A percentile compares a stretch with the other conserved stretches of the same genome.
These are phyloP conservation scores for Tinamus major DNA, from an alignment of 2,797 vertebrate genomes.

Conservation along the genomic window DNA sequence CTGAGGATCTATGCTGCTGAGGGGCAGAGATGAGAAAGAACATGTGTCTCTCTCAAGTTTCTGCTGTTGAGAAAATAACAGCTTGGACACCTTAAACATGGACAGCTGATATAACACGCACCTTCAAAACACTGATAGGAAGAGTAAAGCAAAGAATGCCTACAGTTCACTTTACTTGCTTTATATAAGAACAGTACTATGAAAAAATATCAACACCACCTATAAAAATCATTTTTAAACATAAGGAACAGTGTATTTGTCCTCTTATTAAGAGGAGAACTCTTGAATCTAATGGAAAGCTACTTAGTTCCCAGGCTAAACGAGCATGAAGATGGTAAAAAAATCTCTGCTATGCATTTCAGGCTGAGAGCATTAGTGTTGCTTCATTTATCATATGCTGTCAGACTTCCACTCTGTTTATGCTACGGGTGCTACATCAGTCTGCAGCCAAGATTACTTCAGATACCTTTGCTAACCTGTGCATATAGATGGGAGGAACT, in stretches of 20 bases:
- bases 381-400: conserved; percentile 12
- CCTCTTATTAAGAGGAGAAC: background rate
- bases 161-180: background rate
- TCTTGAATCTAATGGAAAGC: background rate
- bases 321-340: conserved; percentile 13
- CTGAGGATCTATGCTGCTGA: background rate
- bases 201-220: background rate
- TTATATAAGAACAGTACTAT: background rate
- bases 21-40: background rate
- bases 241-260: background rate
- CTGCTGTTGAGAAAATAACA: background rate
- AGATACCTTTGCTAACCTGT: background rate
- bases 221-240: background rate
- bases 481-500: background rate
- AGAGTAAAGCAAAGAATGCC: background rate
- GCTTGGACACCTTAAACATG: background rate
- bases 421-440: background rate
- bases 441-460: background rate
- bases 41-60: background rate
- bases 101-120: background rate
- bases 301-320: background rate
- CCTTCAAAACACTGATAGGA: background rate
- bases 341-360: conserved; percentile 16
- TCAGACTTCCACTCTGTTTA: background rate
- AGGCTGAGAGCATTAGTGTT: background rate